Evolutionary conservation across 2,888 invertebrate genomes (phyloP).

Genomic region (Cryptus viduatorius): DNA sequence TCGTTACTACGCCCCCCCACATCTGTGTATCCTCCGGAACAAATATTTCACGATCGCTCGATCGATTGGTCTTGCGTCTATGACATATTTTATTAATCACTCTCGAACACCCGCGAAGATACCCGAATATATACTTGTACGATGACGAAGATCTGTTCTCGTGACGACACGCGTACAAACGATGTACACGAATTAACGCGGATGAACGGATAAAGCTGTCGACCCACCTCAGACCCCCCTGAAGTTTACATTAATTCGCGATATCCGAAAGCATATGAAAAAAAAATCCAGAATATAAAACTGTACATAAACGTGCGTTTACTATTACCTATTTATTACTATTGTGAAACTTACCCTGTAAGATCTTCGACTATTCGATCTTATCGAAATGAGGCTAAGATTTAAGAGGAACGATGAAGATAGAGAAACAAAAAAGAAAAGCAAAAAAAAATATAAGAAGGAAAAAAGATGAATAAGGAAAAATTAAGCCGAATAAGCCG

Average conservation of each 20-base stretch:
- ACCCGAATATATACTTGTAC: conserved; percentile 19
- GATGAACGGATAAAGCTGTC: conserved; percentile 34
- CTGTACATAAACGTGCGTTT: conserved; percentile 79
- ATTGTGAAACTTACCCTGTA: conserved; percentile 73
- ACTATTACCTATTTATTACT: conserved; percentile 77
- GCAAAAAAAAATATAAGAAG: conserved; percentile 12
- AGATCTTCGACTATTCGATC: conserved; percentile 76
- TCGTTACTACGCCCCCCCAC: neutral
- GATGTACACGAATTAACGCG: conserved; percentile 34
- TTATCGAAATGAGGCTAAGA: conserved; percentile 69
- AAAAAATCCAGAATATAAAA: conserved; percentile 64
- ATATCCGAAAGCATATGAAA: conserved; percentile 44
- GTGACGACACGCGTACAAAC: conserved; percentile 30
- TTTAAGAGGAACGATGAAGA: conserved; percentile 52
- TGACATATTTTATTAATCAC: conserved; percentile 3
- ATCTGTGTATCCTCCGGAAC: conserved; percentile 14
- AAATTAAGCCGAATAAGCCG: conserved; percentile 46
- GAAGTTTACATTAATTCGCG: conserved; percentile 54
- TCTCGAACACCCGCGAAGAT: conserved; percentile 44
- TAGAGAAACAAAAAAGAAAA: conserved; percentile 23
- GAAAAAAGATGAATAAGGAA: conserved; percentile 26
- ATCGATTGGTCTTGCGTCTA: neutral
- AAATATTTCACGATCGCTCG: conserved; percentile 16
- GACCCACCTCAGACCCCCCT: conserved; percentile 3
- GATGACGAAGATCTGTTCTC: conserved; percentile 29